Evolutionary conservation across 2,113 vertebrate species (phyloP), one percentile per base, ranked within the genome.

Genomic region (Galbula dea): DNA sequence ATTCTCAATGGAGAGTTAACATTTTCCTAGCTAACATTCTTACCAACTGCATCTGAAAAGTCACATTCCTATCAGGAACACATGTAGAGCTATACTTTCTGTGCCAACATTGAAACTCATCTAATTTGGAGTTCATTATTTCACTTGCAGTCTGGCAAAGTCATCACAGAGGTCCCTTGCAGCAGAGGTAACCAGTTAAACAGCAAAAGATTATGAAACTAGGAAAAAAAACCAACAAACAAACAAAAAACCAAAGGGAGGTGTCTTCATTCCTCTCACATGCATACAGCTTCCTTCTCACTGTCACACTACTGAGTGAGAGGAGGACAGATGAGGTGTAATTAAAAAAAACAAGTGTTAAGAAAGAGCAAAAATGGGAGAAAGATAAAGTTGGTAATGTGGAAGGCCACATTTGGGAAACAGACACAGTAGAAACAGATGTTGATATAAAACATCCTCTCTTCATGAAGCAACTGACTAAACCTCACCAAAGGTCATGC

Each of bases 401-500:
- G 43, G 32, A 46, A 93, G 73, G 69, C 54, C 39, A 57, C 22
- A 43, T n/a, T 43, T 51, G 86, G 86, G 67, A 89, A 91, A 82
- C 0, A 3, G 36, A 87, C 22, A 46, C 37, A 83, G 55, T 26
- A 69, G 71, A 94, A 96, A 85, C 71, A 93, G 82, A 95, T 93
- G 88, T 86, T 83, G 71, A 87, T 92, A 66, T 43, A 76, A 63
- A 92, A 87, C 62, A 86, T 92, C 7, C 7, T 61, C 74, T 94
- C 87, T 69, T 83, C 37, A 39, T 91, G 72, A 85, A 80, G 57
- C 63, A 94, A 92, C 51, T 46, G 34, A 61, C 54, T 79, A 78
- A 95, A 89, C 39, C 67, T 85, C 79, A 83, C 30, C 48, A 91
- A 82, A 94, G 86, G 86, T 92, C 84, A 87, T 15, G 22, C 41